A percentile compares a stretch with the other conserved stretches of the same genome.
phyloP scores from a whole-genome alignment of 1,140 invertebrate species.

The Anastrepha ludens region DNA sequence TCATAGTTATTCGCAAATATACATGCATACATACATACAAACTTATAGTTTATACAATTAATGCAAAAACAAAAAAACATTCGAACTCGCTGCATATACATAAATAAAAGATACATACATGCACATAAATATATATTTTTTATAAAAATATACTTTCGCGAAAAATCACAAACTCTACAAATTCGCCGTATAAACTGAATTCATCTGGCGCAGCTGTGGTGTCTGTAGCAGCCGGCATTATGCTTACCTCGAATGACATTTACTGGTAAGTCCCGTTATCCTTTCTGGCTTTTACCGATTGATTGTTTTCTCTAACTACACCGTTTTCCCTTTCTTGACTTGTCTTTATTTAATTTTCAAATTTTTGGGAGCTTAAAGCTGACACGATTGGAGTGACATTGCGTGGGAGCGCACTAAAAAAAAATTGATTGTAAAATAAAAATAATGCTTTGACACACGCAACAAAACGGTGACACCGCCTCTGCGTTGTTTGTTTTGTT shows the following conservation, averaged over 20 bases:
- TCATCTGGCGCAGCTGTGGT: background rate
- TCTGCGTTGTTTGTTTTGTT: background rate
- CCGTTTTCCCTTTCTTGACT: background rate
- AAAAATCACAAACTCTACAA: background rate
- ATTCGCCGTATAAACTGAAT: background rate
- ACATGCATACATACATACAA: slow-evolving; percentile 4
- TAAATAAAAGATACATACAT: background rate
- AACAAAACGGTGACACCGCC: background rate
- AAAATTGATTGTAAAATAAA: background rate
- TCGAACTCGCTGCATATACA: background rate
- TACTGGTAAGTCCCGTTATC: slow-evolving; percentile 67
- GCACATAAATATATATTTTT: slow-evolving; percentile 27
- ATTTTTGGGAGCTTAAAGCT: background rate
- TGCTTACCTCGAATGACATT: slow-evolving; percentile 73
- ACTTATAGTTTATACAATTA: slow-evolving; percentile 28
- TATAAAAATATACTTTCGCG: slow-evolving; percentile 41
- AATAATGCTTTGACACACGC: background rate
- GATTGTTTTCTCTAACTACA: background rate
- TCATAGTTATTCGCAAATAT: background rate
- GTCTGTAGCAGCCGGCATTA: slow-evolving; percentile 62
- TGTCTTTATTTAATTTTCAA: background rate
- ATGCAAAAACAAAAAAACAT: background rate
- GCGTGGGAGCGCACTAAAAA: background rate
- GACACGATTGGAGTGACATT: background rate
- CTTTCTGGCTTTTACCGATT: background rate